Conservation (phyloP, 2,113 vertebrate species). For the Strix uralensis region DNA sequence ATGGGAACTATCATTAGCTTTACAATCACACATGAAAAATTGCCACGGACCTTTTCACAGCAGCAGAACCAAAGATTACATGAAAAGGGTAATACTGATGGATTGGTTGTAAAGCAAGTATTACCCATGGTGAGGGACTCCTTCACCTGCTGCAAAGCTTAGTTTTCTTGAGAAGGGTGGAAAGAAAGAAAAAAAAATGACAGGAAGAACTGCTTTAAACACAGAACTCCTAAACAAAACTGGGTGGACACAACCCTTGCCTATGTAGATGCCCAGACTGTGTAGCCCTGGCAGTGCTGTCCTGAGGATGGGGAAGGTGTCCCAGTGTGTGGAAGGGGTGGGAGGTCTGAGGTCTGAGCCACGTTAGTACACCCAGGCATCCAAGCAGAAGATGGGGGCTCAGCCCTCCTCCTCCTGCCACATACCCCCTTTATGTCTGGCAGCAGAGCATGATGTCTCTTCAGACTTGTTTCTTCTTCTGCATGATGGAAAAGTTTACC, state of each 20-base stretch:
- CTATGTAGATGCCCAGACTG: background rate
- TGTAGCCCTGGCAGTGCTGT: background rate
- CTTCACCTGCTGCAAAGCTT: background rate
- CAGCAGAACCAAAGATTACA: background rate
- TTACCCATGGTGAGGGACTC: background rate
- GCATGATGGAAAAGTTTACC: background rate
- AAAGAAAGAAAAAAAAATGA: background rate
- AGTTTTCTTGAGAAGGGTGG: background rate
- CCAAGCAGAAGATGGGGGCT: background rate
- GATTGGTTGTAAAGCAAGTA: background rate
- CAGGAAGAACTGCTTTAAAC: background rate
- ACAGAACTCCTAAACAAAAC: background rate
- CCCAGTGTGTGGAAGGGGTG: background rate
- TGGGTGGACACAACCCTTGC: background rate
- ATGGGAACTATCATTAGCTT: background rate
- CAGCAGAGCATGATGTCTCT: accelerated
- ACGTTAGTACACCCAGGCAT: accelerated
- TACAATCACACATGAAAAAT: background rate
- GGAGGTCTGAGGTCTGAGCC: background rate
- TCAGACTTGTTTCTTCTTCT: background rate
- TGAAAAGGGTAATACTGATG: background rate
- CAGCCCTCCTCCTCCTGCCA: background rate
- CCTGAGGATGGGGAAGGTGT: background rate
- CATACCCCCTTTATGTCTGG: background rate
- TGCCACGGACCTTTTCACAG: background rate